phyloP scores from a whole-genome alignment of 2,888 invertebrate genomes.

The Ceratothoa steindachneri region DNA sequence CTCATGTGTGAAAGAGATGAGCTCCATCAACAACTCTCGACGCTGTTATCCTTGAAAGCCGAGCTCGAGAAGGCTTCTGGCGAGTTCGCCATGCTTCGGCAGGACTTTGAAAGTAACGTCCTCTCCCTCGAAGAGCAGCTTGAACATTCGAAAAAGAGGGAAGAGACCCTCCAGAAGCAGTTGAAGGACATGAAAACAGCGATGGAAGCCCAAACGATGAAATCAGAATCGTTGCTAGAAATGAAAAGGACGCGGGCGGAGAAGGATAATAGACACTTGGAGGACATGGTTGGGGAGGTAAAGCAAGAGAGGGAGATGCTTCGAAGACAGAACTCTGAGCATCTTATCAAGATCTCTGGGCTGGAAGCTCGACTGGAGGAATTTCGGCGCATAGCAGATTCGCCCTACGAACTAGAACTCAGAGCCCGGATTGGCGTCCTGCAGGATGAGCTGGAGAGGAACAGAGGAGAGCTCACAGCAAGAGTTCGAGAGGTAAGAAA shows the following conservation, averaged over 20 bases:
- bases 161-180: background rate
- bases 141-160: background rate
- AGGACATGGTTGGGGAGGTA: slow-evolving; percentile 16
- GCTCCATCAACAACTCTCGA: background rate
- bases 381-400: slow-evolving; percentile 21
- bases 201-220: background rate
- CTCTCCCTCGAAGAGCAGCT: background rate
- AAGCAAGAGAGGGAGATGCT: slow-evolving; percentile 20
- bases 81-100: background rate
- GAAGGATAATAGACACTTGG: background rate
- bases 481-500: slow-evolving; percentile 24
- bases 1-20: background rate
- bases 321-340: slow-evolving; percentile 22
- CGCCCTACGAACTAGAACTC: slow-evolving; percentile 14
- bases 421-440: slow-evolving; percentile 12
- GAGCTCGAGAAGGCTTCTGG: background rate
- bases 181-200: background rate
- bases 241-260: background rate
- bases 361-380: slow-evolving; percentile 37
- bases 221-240: no score
- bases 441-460: slow-evolving; percentile 27
- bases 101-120: background rate
- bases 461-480: slow-evolving; percentile 17
- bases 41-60: background rate
- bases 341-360: slow-evolving; percentile 21